Conservation (phyloP, 92 coral and sea anemone species). For the Plumapathes pennacea region DNA sequence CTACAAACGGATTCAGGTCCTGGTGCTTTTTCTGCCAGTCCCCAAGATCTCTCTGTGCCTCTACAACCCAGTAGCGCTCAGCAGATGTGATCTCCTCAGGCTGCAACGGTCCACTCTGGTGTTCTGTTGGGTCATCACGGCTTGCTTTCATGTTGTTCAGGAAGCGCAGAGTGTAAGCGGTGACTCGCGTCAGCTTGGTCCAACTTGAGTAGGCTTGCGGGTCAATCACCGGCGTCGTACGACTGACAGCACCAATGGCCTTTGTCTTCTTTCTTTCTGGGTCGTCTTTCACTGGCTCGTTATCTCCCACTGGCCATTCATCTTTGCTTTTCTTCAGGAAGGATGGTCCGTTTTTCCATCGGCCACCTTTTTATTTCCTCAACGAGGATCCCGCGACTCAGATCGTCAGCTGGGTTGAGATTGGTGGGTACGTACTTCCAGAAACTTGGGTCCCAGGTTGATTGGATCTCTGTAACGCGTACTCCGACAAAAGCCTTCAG, state of each 20-base stretch:
- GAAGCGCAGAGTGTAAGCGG: slow-evolving; percentile 37
- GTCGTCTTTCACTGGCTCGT: slow-evolving; percentile 1
- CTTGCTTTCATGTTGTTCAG: slow-evolving; percentile 2
- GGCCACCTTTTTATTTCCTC: slow-evolving; percentile 20
- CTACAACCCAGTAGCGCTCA: slow-evolving; percentile 29
- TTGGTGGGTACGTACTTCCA: no score
- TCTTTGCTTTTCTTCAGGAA: slow-evolving; percentile 20
- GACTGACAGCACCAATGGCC: not conserved
- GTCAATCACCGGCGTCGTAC: slow-evolving; percentile 4
- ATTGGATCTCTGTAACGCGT: no score
- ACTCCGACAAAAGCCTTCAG: no score
- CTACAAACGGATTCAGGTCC: slow-evolving; percentile 22
- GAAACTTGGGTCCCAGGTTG: no score
- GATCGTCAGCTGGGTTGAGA: slow-evolving; percentile 27
- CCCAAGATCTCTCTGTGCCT: slow-evolving; percentile 10
- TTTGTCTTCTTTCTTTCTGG: slow-evolving; percentile 28
- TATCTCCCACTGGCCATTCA: slow-evolving; percentile 24
- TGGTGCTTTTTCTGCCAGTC: slow-evolving; percentile 11
- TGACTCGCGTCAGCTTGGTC: slow-evolving; percentile 17
- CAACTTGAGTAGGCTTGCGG: slow-evolving; percentile 20
- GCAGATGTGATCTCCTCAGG: slow-evolving; percentile 23
- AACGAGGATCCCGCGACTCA: slow-evolving; percentile 16
- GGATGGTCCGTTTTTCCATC: slow-evolving; percentile 28
- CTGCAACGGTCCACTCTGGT: slow-evolving; percentile 7
- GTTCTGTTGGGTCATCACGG: not conserved